These are phyloP conservation scores for Lampropteryx suffumata DNA, from an alignment of 2,888 invertebrate species.

Conservation along the genomic window DNA sequence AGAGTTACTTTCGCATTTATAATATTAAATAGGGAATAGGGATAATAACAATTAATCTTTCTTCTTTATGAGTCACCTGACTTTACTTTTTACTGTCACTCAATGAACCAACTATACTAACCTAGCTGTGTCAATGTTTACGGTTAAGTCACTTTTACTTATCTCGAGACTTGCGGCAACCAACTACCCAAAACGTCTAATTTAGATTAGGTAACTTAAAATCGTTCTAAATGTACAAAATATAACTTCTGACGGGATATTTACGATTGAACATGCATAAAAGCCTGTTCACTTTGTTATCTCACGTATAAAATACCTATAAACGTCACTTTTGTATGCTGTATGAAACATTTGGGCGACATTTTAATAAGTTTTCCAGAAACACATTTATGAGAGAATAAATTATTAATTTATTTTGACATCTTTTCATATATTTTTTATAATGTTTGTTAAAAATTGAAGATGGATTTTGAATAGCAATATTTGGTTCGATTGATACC, in stretches of 20 bases:
- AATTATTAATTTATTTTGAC: slow-evolving; percentile 2
- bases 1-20: too few species aligned
- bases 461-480: too few species aligned
- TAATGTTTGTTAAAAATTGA: too few species aligned
- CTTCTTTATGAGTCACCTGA: too few species aligned
- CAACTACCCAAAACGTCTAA: slow-evolving; percentile 49
- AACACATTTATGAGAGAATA: slow-evolving; percentile 6
- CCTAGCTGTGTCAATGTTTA: slow-evolving; percentile 45
- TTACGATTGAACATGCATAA: slow-evolving; percentile 35
- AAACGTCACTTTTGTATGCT: slow-evolving; percentile 36
- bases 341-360: slow-evolving; percentile 26
- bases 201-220: slow-evolving; percentile 52
- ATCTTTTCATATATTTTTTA: too few species aligned
- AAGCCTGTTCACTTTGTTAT: slow-evolving; percentile 31
- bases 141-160: slow-evolving; percentile 63
- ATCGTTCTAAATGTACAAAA: slow-evolving; percentile 27
- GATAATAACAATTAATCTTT: too few species aligned
- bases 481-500: too few species aligned
- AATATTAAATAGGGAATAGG: too few species aligned
- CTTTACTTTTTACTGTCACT: too few species aligned
- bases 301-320: slow-evolving; percentile 40
- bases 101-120: slow-evolving; percentile 15
- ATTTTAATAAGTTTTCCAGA: slow-evolving; percentile 27
- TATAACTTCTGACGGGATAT: slow-evolving; percentile 24
- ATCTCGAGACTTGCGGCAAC: slow-evolving; percentile 44